phyloP scores from a whole-genome alignment of 1,140 invertebrate species.

The Protaetia brevitarsis region DNA sequence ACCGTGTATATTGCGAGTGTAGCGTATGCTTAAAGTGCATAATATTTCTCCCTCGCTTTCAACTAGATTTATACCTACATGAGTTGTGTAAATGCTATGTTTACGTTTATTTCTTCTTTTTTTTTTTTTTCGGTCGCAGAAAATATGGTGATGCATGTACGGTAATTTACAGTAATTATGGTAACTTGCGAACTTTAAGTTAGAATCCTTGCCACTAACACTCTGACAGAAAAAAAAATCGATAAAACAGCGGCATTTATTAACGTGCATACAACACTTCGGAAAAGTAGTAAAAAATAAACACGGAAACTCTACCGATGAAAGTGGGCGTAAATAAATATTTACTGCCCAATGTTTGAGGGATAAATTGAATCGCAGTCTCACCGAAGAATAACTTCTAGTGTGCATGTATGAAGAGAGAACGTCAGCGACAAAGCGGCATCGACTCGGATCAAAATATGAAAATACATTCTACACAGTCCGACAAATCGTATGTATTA shows the following conservation, averaged over 20 bases:
- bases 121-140: too few relatives aligned
- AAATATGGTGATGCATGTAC: too few relatives aligned
- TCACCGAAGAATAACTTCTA: background rate
- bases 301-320: background rate
- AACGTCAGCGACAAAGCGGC: background rate
- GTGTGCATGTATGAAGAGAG: background rate
- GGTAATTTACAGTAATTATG: too few relatives aligned
- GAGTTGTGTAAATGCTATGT: background rate
- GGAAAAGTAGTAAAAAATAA: conserved; percentile 6
- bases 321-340: background rate
- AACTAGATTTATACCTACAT: background rate
- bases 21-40: background rate
- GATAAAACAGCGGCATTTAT: too few relatives aligned
- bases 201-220: too few relatives aligned
- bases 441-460: background rate
- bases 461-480: conserved; percentile 6
- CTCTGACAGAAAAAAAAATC: too few relatives aligned
- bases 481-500: background rate
- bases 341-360: conserved; percentile 4
- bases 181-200: too few relatives aligned
- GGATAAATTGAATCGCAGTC: conserved; percentile 7
- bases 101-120: too few relatives aligned
- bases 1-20: too few relatives aligned
- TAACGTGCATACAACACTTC: background rate
- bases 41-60: background rate